Evolutionary conservation across 1,140 invertebrate genomes (phyloP), one percentile per base, ranked within the genome.

Genomic region (Oedothorax gibbosus): DNA sequence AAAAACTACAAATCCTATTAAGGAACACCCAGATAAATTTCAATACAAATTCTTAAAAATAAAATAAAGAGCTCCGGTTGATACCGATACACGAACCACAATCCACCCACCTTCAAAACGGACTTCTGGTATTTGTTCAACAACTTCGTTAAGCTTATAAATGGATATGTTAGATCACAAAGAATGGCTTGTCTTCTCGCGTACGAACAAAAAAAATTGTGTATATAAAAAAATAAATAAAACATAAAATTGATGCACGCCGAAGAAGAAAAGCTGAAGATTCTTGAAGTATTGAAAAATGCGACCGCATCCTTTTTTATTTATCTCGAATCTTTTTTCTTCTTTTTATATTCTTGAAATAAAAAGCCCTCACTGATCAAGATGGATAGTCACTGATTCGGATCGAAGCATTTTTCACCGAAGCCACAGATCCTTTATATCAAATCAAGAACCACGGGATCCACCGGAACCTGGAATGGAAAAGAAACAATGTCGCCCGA

Each of bases 251-350:
- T 75, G 56, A 75, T 57, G 64, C 77, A 68, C 56, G 68, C 35
- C 77, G 20, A 77, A 64, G 75, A 77, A 77, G 75, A 77, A 77
- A 75, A 75, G 72, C 72, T 35, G 72, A 75, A 35, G 72, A 75
- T 15, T 77, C 75, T 62, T 68, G 57, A 79, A 79, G 77, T 79
- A 79, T 79, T 79, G 77, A 79, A 79, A 79, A 79, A 79, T 79
- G 77, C 64, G 77, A 68, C 64, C 64, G 51, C 77, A 79, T 79
- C 18, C 75, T 64, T 77, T 77, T 77, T 77, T 77, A 77, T 77
- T 77, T 77, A 77, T 77, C 53, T 77, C 57, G 21, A n/a, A 49
- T 54, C 57, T 68, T 68, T 79, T 77, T 68, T 11, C 3, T 15
- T 68, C 20, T 68, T 68, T 68, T 68, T 21, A 15, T 21, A n/a